A percentile compares a stretch with the other conserved stretches of the same genome.
These are phyloP conservation scores for Hirudo medicinalis DNA, from an alignment of 1,140 invertebrate genomes.

Conservation along the genomic window DNA sequence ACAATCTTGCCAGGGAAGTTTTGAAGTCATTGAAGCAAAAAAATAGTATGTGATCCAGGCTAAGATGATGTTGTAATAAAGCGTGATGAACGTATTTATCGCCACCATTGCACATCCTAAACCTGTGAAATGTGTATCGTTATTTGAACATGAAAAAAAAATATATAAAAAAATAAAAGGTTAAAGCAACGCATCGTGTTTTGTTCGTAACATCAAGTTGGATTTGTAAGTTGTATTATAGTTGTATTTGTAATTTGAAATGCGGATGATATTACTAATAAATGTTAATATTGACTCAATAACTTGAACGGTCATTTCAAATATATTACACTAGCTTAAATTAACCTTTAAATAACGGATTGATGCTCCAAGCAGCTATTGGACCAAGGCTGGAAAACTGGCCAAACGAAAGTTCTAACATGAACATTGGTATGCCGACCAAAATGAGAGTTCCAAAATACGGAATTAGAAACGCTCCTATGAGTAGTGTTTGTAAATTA, in stretches of 20 bases:
- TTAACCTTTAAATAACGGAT: conserved; percentile 42
- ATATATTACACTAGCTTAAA: background rate
- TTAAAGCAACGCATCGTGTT: background rate
- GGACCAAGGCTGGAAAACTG: conserved; percentile 32
- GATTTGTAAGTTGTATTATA: too few relatives aligned
- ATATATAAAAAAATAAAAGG: too few relatives aligned
- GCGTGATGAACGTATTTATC: conserved; percentile 20
- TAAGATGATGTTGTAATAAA: conserved; percentile 44
- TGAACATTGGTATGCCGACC: conserved; percentile 31
- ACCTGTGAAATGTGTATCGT: conserved; percentile 18
- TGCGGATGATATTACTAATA: too few relatives aligned
- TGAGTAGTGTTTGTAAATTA: too few relatives aligned
- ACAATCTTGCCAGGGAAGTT: conserved; percentile 37
- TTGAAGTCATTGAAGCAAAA: conserved; percentile 34
- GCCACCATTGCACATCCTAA: conserved; percentile 20
- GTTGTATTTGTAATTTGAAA: background rate
- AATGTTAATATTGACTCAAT: too few relatives aligned
- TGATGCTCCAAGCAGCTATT: conserved; percentile 34
- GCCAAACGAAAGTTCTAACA: conserved; percentile 31
- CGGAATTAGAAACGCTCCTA: conserved; percentile 32
- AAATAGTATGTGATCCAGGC: conserved; percentile 39
- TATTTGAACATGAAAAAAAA: too few relatives aligned
- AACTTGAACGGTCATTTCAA: too few relatives aligned
- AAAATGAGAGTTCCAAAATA: conserved; percentile 30
- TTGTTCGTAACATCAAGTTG: background rate